phyloP scores from a whole-genome alignment of 2,797 vertebrate species.

The Paratrypauchen microcephalus region DNA sequence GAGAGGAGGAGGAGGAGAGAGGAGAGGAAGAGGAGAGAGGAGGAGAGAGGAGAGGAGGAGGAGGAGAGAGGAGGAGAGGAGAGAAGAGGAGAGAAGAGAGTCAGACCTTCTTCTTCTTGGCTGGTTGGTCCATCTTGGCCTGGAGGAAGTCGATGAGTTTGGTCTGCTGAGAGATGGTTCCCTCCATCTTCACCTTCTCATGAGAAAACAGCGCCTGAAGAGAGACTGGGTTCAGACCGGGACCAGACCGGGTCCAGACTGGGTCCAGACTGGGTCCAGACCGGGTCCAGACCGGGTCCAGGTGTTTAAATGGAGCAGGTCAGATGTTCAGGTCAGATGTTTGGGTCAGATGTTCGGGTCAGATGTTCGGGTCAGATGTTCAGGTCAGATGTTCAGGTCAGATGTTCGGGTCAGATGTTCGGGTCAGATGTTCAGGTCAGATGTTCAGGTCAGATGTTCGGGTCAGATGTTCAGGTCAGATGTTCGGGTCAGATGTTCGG shows the following conservation, averaged over 20 bases:
- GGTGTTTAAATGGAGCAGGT: too few species aligned
- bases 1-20: background rate
- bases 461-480: too few species aligned
- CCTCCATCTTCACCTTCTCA: constrained; percentile 99
- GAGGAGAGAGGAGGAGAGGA: background rate
- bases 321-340: too few species aligned
- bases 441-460: too few species aligned
- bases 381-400: too few species aligned
- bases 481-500: too few species aligned
- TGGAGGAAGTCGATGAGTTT: constrained; percentile 99
- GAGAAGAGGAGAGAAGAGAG: background rate
- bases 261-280: background rate
- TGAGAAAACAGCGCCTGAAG: constrained; percentile 96
- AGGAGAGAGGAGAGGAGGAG: too few species aligned
- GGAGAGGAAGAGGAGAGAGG: too few species aligned
- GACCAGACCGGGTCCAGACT: background rate
- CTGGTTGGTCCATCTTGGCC: constrained; percentile 98
- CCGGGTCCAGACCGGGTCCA: background rate
- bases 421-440: too few species aligned
- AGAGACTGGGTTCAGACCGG: constrained; percentile 35
- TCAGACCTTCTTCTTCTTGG: constrained; percentile 97
- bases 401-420: too few species aligned
- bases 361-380: too few species aligned
- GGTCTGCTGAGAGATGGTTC: constrained; percentile 98
- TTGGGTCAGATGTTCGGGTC: too few species aligned